phyloP scores from a whole-genome alignment of 2,113 vertebrate species.

The Tenrec ecaudatus region DNA sequence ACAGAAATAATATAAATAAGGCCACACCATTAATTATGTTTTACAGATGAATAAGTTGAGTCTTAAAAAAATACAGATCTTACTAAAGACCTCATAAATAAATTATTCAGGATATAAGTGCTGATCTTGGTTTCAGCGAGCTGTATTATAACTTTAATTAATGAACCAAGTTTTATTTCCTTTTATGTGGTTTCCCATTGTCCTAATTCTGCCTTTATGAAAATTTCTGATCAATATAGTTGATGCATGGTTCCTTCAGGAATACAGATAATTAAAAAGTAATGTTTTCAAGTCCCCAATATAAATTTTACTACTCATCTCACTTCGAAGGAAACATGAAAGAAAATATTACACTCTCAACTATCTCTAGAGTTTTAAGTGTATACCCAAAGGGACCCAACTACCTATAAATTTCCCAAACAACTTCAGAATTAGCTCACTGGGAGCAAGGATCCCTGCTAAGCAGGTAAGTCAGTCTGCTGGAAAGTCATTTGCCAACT shows the following conservation, averaged over 20 bases:
- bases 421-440: neutral
- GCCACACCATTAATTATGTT: neutral
- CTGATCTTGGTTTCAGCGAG: neutral
- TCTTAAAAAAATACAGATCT: neutral
- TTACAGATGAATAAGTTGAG: neutral
- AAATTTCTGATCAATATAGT: neutral
- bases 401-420: conserved; percentile 45
- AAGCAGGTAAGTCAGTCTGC: conserved; percentile 41
- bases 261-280: neutral
- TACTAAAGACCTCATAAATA: neutral
- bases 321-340: neutral
- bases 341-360: neutral
- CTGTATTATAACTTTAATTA: neutral
- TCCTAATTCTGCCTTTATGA: neutral
- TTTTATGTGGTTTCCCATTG: neutral
- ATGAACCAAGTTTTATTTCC: neutral
- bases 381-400: conserved; percentile 8
- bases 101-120: neutral
- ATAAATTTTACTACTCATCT: neutral
- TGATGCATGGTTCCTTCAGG: neutral
- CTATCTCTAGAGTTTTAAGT: neutral
- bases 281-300: neutral
- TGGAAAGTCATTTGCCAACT: accelerated
- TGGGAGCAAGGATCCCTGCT: neutral
- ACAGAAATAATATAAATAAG: too few relatives aligned